These are phyloP conservation scores for Phyllostomus hastatus DNA, from an alignment of 2,113 vertebrate genomes.

Conservation along the genomic window DNA sequence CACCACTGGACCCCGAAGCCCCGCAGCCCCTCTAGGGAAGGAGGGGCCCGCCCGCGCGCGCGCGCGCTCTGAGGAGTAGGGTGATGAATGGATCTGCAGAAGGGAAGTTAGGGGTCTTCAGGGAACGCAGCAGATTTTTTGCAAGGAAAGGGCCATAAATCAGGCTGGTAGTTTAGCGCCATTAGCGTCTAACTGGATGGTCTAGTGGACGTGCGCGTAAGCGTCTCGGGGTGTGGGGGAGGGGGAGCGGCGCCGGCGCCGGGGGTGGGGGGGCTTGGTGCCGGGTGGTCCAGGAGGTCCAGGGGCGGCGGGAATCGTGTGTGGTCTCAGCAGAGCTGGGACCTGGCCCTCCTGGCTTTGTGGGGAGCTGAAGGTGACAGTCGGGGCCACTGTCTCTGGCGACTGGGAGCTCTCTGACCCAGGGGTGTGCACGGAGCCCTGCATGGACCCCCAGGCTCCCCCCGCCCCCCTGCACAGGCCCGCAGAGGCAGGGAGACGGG, in stretches of 20 bases:
- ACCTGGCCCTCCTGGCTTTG: background rate
- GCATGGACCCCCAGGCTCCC: too few relatives aligned
- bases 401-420: background rate
- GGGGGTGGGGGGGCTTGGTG: background rate
- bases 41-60: rapidly evolving
- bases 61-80: rapidly evolving
- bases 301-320: rapidly evolving
- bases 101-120: background rate
- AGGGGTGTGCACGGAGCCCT: background rate
- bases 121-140: background rate
- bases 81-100: background rate
- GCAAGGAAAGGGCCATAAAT: background rate
- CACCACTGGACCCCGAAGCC: too few relatives aligned
- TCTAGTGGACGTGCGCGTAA: background rate
- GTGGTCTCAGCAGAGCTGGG: rapidly evolving
- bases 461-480: too few relatives aligned
- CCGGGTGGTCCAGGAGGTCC: background rate
- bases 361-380: background rate
- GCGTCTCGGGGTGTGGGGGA: background rate
- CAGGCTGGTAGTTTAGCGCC: background rate
- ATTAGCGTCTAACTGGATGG: background rate
- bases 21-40: background rate
- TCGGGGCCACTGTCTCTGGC: background rate
- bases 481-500: background rate
- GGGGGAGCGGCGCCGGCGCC: rapidly evolving